phyloP scores from a whole-genome alignment of 2,888 invertebrate genomes.

The Dicycla oo region DNA sequence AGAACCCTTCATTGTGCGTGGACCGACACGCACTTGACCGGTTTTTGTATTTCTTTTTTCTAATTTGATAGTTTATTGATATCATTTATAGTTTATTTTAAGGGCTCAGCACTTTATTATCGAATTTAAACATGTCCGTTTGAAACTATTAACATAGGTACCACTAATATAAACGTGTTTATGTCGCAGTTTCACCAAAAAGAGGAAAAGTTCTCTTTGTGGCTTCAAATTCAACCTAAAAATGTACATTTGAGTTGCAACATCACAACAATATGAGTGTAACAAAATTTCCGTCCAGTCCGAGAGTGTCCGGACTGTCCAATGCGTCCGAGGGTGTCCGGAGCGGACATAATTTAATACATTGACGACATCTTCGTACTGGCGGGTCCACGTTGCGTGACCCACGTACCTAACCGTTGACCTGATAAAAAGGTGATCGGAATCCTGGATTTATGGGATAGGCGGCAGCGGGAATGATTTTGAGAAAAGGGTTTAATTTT shows the following conservation, averaged over 20 bases:
- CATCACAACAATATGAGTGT: slow-evolving; percentile 34
- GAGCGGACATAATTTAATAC: slow-evolving; percentile 73
- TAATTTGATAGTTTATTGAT: neutral
- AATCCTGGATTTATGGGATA: slow-evolving; percentile 38
- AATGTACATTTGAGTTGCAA: slow-evolving; percentile 13
- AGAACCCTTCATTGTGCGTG: too few species aligned
- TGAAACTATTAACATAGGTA: neutral
- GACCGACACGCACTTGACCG: too few species aligned
- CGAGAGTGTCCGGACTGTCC: slow-evolving; percentile 20
- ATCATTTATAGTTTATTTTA: neutral
- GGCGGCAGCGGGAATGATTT: slow-evolving; percentile 40
- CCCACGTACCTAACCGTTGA: slow-evolving; percentile 80
- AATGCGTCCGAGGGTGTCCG: slow-evolving; percentile 10
- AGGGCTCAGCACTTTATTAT: too few species aligned
- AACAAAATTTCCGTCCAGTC: slow-evolving; percentile 30
- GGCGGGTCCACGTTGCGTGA: slow-evolving; percentile 75
- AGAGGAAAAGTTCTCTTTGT: too few species aligned
- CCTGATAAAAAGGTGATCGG: slow-evolving; percentile 80
- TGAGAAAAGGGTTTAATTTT: neutral
- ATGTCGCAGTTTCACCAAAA: neutral
- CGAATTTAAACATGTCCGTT: neutral
- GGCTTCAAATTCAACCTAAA: slow-evolving; percentile 2
- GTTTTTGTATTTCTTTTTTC: neutral
- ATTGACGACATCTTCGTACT: slow-evolving; percentile 68
- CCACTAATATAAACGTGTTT: neutral